Evolutionary conservation across 2,113 vertebrate genomes (phyloP), one percentile per base, ranked within the genome.

Genomic region (Pedionomus torquatus): DNA sequence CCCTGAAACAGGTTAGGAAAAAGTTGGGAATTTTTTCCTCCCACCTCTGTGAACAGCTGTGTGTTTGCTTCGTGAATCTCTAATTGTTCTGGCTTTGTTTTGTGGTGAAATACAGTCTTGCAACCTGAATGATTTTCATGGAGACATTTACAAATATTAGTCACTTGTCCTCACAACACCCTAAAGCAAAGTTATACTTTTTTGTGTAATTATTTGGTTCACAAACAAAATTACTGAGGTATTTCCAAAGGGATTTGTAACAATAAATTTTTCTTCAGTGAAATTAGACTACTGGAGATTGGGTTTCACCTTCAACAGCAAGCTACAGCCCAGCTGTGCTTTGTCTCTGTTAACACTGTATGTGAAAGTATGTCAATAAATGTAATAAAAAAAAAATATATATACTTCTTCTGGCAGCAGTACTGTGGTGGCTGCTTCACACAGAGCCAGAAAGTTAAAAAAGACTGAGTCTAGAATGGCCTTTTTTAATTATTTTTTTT

Each of bases 281-380:
- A 81, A 87, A 93, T 87, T 33, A 84, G 60, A 26, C 78, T 89
- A 66, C 43, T 48, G 52, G 44, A 79, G 55, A 64, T 69, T 65
- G 8, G n/a, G 30, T 82, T 93, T 71, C 43, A 93, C 57, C 37
- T 84, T 71, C 60, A 55, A 30, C 3, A 87, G 74, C 74, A 89
- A 87, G 43, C 43, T 68, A 54, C 71, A 94, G 64, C 37, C 49
- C 74, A 89, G 69, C 43, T 84, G 65, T 89, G 74, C 90, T 96
- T 94, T 96, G 83, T 91, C 64, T 90, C 69, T 54, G n/a, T 66
- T 95, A 84, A 94, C 89, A 87, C 3, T 94, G 65, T 43, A 71
- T 1, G 3, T 9, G 9, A 63, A 91, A 70, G 51, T 55, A 83
- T 83, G 68, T 81, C 96, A 94, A 70, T 28, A 84, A 69, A 58